Percentiles rank a stretch among this genome's conserved stretches.
phyloP scores from a whole-genome alignment of 1,140 invertebrate species.

The Brachionus koreanus region DNA sequence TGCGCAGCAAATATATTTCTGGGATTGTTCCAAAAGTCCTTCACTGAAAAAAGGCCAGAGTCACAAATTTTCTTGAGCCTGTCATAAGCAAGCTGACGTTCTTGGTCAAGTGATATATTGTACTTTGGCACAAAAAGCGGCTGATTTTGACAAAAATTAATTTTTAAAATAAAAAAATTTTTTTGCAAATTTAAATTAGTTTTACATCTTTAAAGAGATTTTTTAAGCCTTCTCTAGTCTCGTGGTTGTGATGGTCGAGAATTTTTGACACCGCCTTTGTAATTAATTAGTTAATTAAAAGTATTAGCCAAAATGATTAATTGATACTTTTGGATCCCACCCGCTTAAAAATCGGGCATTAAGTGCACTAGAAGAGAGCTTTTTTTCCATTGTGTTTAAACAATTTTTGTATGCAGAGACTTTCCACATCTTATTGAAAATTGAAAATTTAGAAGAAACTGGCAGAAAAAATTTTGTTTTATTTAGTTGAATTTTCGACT shows the following conservation, averaged over 20 bases:
- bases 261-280: constrained; percentile 47
- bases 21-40: constrained; percentile 54
- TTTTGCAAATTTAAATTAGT: constrained; percentile 43
- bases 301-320: neutral
- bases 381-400: neutral
- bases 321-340: neutral
- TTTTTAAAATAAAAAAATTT: neutral
- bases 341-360: neutral
- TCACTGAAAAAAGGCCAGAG: constrained; percentile 53
- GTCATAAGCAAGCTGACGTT: constrained; percentile 52
- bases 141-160: neutral
- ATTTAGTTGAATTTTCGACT: neutral
- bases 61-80: constrained; percentile 53
- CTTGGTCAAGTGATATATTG: constrained; percentile 52
- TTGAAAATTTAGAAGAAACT: neutral
- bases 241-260: constrained; percentile 56
- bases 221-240: constrained; percentile 51
- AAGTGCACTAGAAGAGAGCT: neutral
- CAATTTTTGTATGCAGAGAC: neutral
- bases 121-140: constrained; percentile 46
- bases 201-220: constrained; percentile 49
- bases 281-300: neutral
- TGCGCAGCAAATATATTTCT: constrained; percentile 55
- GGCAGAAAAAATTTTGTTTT: neutral
- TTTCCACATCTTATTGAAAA: neutral